phyloP scores from a whole-genome alignment of 2,888 invertebrate species.

The Steinernema carpocapsae region DNA sequence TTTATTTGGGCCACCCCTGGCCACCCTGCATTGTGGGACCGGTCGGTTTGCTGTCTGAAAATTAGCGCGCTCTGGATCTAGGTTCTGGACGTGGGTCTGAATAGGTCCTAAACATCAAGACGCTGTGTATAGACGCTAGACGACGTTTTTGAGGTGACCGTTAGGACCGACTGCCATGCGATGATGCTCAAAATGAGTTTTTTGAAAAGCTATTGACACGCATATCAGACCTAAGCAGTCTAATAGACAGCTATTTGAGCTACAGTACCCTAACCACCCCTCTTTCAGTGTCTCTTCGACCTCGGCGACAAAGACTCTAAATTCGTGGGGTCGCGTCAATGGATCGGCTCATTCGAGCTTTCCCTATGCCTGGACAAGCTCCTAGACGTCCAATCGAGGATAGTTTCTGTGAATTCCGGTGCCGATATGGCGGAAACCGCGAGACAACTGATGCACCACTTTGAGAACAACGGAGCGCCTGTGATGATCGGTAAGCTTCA shows the following conservation, averaged over 20 bases:
- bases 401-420: constrained; percentile 85
- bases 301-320: constrained; percentile 87
- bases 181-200: background rate
- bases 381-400: constrained; percentile 73
- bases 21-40: too few species aligned
- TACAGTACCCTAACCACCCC: background rate
- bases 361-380: constrained; percentile 79
- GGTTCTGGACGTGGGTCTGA: too few species aligned
- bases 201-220: background rate
- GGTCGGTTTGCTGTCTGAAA: too few species aligned
- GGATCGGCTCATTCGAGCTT: constrained; percentile 98
- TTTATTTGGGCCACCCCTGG: too few species aligned
- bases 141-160: background rate
- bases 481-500: constrained; percentile 86
- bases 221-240: too few species aligned
- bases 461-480: constrained; percentile 88
- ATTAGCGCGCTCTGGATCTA: too few species aligned
- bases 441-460: constrained; percentile 85
- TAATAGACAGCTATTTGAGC: too few species aligned
- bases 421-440: constrained; percentile 79
- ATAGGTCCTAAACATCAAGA: too few species aligned
- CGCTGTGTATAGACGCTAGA: too few species aligned
- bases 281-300: constrained; percentile 78
- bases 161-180: too few species aligned
- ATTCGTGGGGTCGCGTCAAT: constrained; percentile 88